A percentile compares a stretch with the other conserved stretches of the same genome.
Conservation (phyloP, 2,888 invertebrate species). For the Lampropteryx suffumata region DNA sequence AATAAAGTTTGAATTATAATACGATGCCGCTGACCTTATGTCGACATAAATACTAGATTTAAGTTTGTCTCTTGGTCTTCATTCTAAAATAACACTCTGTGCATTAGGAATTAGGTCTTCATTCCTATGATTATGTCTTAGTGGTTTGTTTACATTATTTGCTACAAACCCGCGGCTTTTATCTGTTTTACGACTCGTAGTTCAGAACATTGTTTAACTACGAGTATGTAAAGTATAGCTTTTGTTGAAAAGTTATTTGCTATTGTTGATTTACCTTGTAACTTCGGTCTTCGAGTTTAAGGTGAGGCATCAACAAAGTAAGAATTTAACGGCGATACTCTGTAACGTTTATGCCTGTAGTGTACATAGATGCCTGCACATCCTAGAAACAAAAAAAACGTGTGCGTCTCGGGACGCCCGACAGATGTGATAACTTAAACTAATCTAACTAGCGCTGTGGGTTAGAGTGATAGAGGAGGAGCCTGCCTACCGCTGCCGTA, state of each 20-base stretch:
- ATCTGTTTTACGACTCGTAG: not conserved
- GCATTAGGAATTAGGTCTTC: not conserved
- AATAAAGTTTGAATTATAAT: too few species aligned
- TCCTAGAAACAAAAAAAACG: too few species aligned
- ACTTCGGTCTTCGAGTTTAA: not conserved
- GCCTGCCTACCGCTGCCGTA: too few species aligned
- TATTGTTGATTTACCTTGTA: conserved; percentile 1
- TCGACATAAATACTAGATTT: not conserved
- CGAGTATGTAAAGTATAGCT: not conserved
- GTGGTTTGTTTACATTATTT: not conserved
- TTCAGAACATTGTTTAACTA: not conserved
- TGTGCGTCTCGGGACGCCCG: too few species aligned
- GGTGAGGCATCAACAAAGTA: not conserved
- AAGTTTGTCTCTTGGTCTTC: not conserved
- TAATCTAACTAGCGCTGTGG: too few species aligned
- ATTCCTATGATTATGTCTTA: not conserved
- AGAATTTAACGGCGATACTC: too few species aligned
- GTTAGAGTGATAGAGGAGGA: too few species aligned
- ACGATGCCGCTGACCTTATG: too few species aligned
- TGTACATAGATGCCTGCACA: too few species aligned
- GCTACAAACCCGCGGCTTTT: not conserved
- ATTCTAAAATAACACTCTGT: not conserved
- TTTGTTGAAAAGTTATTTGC: conserved; percentile 1
- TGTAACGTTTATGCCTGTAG: too few species aligned
- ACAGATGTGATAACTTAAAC: too few species aligned